A percentile compares a stretch with the other conserved stretches of the same genome.
phyloP scores from a whole-genome alignment of 2,888 invertebrate species.

The Drosophila sordidula region DNA sequence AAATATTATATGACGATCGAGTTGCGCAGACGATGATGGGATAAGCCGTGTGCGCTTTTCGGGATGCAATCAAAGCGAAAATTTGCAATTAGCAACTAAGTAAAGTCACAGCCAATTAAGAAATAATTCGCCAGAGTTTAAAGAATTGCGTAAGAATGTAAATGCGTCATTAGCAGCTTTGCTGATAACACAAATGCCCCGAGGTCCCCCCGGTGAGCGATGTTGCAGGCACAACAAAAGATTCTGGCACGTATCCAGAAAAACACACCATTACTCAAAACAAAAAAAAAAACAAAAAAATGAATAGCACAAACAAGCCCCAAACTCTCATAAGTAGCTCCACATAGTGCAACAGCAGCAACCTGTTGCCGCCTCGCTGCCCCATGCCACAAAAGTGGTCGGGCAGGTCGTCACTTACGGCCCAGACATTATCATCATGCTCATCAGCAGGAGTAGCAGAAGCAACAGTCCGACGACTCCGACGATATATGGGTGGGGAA shows the following conservation, averaged over 20 bases:
- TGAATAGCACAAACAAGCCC: slow-evolving; percentile 10
- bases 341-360: slow-evolving; percentile 28
- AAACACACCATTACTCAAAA: slow-evolving; percentile 10
- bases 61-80: slow-evolving; percentile 20
- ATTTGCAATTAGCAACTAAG: slow-evolving; percentile 27
- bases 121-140: slow-evolving; percentile 15
- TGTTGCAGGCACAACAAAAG: slow-evolving; percentile 5
- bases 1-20: slow-evolving; percentile 15
- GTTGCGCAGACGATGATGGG: slow-evolving; percentile 40
- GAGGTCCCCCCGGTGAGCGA: background rate
- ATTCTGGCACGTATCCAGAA: slow-evolving; percentile 45
- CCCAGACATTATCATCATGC: slow-evolving; percentile 56
- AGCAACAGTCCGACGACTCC: slow-evolving; percentile 8
- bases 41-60: slow-evolving; percentile 10
- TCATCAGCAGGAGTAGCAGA: slow-evolving; percentile 33
- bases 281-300: background rate
- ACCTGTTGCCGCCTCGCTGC: slow-evolving; percentile 33
- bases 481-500: slow-evolving; percentile 46
- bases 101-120: slow-evolving; percentile 48
- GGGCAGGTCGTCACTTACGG: slow-evolving; percentile 50
- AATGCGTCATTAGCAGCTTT: slow-evolving; percentile 41
- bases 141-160: slow-evolving; percentile 16
- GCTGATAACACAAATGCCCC: slow-evolving; percentile 25
- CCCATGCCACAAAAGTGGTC: slow-evolving; percentile 40
- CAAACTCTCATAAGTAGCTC: slow-evolving; percentile 33